phyloP scores from a whole-genome alignment of 2,888 invertebrate genomes.

The Acanthosepion lycidas region DNA sequence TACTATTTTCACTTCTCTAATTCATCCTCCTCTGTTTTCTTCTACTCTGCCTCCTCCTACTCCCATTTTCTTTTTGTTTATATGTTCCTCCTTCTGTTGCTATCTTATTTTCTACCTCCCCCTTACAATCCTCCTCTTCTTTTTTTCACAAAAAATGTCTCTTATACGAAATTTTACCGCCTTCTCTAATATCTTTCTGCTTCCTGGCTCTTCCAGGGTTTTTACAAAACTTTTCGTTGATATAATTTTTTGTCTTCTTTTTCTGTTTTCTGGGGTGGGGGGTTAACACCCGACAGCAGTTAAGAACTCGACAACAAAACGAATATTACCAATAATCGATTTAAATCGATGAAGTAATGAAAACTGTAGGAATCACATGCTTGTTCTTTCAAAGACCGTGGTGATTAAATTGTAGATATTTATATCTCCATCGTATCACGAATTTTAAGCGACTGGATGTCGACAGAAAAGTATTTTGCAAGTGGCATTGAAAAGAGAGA shows the following conservation, averaged over 20 bases:
- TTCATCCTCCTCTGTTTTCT: no score
- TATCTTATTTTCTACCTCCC: no score
- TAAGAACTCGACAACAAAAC: background rate
- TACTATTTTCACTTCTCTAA: no score
- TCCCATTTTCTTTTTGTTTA: no score
- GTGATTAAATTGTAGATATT: background rate
- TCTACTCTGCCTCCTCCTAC: no score
- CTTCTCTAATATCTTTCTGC: background rate
- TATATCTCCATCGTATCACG: background rate
- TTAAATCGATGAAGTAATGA: background rate
- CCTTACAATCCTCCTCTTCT: no score
- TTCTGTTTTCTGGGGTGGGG: background rate
- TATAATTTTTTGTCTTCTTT: background rate
- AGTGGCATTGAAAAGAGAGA: no score
- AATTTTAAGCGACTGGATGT: background rate
- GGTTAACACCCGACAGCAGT: background rate
- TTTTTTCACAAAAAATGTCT: no score
- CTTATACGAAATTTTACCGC: background rate
- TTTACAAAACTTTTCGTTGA: background rate
- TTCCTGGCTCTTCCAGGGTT: background rate
- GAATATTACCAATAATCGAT: background rate
- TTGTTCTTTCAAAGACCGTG: background rate
- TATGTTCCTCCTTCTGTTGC: no score
- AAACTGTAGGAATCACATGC: background rate
- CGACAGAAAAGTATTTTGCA: no score